Conservation (phyloP, 2,888 invertebrate genomes). For the Netelia fuscicornis region DNA sequence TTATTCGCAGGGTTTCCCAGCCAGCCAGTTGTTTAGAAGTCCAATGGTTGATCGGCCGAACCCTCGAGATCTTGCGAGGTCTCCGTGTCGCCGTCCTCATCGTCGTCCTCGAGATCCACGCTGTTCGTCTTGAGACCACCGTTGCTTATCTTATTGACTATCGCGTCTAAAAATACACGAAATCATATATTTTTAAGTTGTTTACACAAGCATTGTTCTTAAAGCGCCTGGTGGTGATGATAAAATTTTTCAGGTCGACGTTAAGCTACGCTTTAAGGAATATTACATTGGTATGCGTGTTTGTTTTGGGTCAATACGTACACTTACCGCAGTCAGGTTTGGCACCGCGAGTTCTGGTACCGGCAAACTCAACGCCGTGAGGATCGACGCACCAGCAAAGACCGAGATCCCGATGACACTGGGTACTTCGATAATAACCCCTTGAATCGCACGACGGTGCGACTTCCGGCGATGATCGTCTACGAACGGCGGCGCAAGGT, state of each 20-base stretch:
- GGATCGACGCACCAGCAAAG: constrained; percentile 98
- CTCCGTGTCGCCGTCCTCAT: constrained; percentile 91
- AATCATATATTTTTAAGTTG: background rate
- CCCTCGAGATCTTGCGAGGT: constrained; percentile 90
- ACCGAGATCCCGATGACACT: constrained; percentile 94
- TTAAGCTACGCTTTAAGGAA: background rate
- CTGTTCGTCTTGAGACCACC: constrained; percentile 83
- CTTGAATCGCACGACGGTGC: constrained; percentile 91
- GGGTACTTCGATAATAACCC: constrained; percentile 94
- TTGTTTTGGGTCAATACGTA: constrained; percentile 61
- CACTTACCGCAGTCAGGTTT: constrained; percentile 92
- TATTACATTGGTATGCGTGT: background rate
- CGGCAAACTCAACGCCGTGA: constrained; percentile 95
- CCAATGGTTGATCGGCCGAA: constrained; percentile 91
- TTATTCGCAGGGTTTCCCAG: constrained; percentile 35
- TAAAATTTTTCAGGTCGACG: no score
- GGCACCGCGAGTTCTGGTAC: constrained; percentile 91
- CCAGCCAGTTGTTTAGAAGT: constrained; percentile 87
- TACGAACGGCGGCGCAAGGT: constrained; percentile 93
- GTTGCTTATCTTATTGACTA: constrained; percentile 85
- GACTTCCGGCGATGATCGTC: constrained; percentile 90
- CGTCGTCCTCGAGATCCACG: constrained; percentile 87
- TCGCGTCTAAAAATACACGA: constrained; percentile 79
- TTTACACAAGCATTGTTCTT: background rate
- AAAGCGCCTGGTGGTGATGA: background rate